Percentiles rank a stretch among this genome's conserved stretches.
Conservation (phyloP, 2,113 vertebrate genomes). For the Catharus fuscescens region DNA sequence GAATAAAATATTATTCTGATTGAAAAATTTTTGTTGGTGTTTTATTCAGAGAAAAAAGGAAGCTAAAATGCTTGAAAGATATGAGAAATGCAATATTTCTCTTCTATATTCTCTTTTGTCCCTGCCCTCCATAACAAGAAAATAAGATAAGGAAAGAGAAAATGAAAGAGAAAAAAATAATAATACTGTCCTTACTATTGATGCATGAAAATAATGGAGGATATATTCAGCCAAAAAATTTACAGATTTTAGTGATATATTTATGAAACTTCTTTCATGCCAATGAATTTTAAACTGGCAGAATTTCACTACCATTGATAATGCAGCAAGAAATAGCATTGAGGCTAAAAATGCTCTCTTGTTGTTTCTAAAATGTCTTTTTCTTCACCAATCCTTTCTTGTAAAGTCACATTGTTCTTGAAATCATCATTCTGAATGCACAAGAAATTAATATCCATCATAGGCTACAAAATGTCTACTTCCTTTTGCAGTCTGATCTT, state of each 20-base stretch:
- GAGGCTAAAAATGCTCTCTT: background rate
- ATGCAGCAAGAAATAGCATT: background rate
- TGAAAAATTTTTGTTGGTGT: background rate
- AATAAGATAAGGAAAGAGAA: background rate
- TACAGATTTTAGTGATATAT: background rate
- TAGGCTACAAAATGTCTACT: background rate
- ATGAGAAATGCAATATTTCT: background rate
- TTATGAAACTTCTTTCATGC: background rate
- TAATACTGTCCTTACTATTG: fast-evolving
- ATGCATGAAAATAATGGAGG: background rate
- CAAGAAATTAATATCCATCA: background rate
- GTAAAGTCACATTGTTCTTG: background rate
- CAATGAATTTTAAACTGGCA: background rate
- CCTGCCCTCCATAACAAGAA: background rate
- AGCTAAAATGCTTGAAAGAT: background rate
- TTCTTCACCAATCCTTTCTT: background rate
- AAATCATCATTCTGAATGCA: background rate
- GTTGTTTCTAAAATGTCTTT: background rate
- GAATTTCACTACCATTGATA: background rate
- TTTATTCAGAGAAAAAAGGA: background rate
- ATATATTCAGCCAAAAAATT: background rate
- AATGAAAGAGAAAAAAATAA: background rate
- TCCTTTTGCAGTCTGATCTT: background rate
- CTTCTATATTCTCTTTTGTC: background rate
- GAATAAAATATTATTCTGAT: background rate